Evolutionary conservation across 2,797 vertebrate species (phyloP), one percentile per base, ranked within the genome.

Genomic region (Oreochromis mossambicus): DNA sequence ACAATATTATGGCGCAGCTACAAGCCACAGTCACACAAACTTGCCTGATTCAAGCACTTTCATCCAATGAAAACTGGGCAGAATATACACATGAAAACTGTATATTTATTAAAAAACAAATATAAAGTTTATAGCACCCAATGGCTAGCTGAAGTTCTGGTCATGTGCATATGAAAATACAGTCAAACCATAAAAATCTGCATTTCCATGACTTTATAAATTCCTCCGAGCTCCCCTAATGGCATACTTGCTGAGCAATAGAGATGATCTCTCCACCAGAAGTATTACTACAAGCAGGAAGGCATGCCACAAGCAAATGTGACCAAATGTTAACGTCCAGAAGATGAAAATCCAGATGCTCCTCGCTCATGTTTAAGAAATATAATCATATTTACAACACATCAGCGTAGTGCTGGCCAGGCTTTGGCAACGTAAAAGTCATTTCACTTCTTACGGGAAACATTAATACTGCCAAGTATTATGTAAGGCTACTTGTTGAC

Each of bases 31-130:
- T 29, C 15, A 19, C 68, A 14, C 7, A 43, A 26, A 73, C 15
- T 73, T 4, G 56, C 4, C 43, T 3, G 41, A 76, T 36, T 76
- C 8, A 66, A 58, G 19, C 17, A 56, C 34, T 43, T 7, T 19
- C 2, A 52, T 66, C 12, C 4, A 32, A 29, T 38, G 11, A 84
- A 78, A 78, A 79, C 4, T 8, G 15, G 46, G 4, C n/a, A 70
- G 8, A 79, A 32, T 38, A 7, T 88, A 54, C 17, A 43, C 36
- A 76, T 34, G 12, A n/a, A 85, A 68, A 43, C 66, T 85, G 56
- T 68, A 79, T 68, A 48, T 93, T 94, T 90, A 92, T 90, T 93
- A 83, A 29, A 75, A 91, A 93, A 92, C 79, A 92, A 89, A 88
- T 89, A 89, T 52, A 90, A 90, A 87, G 58, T 83, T 83, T 52